Evolutionary conservation across 2,113 vertebrate species (phyloP), one percentile per base, ranked within the genome.

Genomic region (Periophthalmodon schlosseri): DNA sequence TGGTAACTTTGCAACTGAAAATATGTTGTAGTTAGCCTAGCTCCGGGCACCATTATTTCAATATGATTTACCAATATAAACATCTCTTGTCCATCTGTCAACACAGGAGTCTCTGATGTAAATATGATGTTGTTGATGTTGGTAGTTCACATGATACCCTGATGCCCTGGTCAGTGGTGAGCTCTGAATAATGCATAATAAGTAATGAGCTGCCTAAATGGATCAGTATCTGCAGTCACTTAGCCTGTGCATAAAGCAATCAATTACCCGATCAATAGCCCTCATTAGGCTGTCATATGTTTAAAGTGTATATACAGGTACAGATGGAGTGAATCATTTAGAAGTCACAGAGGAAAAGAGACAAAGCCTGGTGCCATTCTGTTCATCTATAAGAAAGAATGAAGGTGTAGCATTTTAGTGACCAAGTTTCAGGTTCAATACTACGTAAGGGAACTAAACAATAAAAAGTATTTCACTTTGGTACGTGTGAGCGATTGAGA

Each of bases 201-300:
- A 91, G 86, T 93, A 94, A 94, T 92, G 93, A 92, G 77, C 86
- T 90, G 70, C 81, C 89, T 86, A 84, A 91, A 93, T 91, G 82
- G 89, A 91, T 91, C 89, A 87, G 87, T 77, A 28, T 33, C 15
- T 63, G 73, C 84, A 93, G 92, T 92, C 90, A 89, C 88, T 94
- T 93, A 92, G 87, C 73, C 81, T 77, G 50, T 79, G 84, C 88
- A 93, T 92, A 91, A 94, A 94, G 87, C 92, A 94, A 93, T 94
- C 93, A 93, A 94, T 94, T 94, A 93, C 83, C 89, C 61, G 73
- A 94, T 94, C 93, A 89, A 94, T 94, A 93, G 77, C 82, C 85
- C 86, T 93, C 91, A 89, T 90, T 91, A 90, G 84, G 74, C 85
- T 87, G 85, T 93, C 87, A 92, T 91, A 92, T 88, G 93, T 90